phyloP scores from a whole-genome alignment of 2,888 invertebrate species.

The Mythimna albipuncta region DNA sequence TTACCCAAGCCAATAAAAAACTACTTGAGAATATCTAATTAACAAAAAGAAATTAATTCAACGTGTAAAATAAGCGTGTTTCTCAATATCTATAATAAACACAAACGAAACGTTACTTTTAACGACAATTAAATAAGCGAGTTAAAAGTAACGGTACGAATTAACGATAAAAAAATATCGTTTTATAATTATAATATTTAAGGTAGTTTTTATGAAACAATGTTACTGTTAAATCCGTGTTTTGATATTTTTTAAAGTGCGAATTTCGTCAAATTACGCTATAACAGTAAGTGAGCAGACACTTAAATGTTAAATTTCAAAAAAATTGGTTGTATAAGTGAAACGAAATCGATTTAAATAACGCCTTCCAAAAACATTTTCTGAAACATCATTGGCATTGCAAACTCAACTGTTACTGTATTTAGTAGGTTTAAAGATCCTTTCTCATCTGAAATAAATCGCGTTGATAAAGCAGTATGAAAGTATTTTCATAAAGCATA shows the following conservation, averaged over 20 bases:
- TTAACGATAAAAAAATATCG: constrained; percentile 15
- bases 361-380: constrained; percentile 36
- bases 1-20: constrained; percentile 1
- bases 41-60: constrained; percentile 17
- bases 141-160: constrained; percentile 42
- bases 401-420: not conserved
- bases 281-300: constrained; percentile 1
- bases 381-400: constrained; percentile 7
- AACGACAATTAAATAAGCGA: constrained; percentile 47
- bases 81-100: constrained; percentile 21
- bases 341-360: constrained; percentile 24
- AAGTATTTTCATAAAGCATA: not conserved
- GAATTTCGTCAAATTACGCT: constrained; percentile 36
- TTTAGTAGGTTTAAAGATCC: not conserved
- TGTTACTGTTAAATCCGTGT: constrained; percentile 4
- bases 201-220: constrained; percentile 11
- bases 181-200: constrained; percentile 17
- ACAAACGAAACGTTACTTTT: constrained; percentile 28
- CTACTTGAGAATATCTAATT: constrained; percentile 17
- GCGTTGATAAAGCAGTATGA: not conserved
- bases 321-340: constrained; percentile 25
- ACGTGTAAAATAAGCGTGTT: constrained; percentile 21
- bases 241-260: constrained; percentile 31
- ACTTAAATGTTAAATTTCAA: constrained; percentile 24
- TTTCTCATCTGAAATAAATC: constrained; percentile 7